phyloP scores from a whole-genome alignment of 2,797 vertebrate species.

The Sphenopsis melanotis region DNA sequence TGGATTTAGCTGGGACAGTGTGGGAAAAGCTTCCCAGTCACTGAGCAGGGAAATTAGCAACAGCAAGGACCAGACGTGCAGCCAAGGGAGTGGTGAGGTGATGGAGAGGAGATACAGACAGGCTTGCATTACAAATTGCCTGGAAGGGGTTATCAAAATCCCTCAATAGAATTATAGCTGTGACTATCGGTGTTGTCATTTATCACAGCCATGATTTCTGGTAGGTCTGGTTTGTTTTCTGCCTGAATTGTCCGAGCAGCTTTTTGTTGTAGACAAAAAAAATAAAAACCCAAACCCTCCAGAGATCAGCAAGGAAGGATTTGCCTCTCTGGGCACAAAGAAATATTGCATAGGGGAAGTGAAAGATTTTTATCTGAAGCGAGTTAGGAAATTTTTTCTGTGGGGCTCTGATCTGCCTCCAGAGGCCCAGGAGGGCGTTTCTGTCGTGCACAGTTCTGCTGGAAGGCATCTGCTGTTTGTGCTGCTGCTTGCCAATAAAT shows the following conservation, averaged over 20 bases:
- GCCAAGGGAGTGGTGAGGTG: background rate
- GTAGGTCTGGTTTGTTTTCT: background rate
- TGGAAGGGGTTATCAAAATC: slow-evolving; percentile 11
- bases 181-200: background rate
- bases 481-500: slow-evolving; percentile 32
- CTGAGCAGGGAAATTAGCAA: background rate
- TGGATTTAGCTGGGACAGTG: background rate
- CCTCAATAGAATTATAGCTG: background rate
- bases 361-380: background rate
- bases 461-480: slow-evolving; percentile 19
- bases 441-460: background rate
- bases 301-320: background rate
- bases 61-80: background rate
- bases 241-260: background rate
- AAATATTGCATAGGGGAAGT: background rate
- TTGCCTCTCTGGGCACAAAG: background rate
- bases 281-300: background rate
- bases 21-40: background rate
- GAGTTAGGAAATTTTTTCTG: background rate
- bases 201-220: background rate
- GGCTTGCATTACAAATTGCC: background rate
- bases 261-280: background rate
- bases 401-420: background rate
- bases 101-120: background rate
- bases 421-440: background rate